These are phyloP conservation scores for Spialia ferax DNA, from an alignment of 2,888 invertebrate genomes.

Conservation along the genomic window DNA sequence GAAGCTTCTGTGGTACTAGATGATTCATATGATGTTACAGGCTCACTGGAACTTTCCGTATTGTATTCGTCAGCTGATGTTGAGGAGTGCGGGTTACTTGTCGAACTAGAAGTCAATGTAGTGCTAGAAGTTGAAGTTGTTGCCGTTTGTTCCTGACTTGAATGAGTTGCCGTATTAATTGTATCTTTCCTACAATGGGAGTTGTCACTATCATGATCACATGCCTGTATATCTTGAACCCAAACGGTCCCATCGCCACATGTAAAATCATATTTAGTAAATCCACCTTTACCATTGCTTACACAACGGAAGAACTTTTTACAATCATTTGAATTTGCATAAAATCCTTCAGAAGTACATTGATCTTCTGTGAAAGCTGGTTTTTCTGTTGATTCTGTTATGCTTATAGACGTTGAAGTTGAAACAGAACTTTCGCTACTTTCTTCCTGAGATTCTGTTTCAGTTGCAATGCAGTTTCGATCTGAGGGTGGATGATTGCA, in stretches of 20 bases:
- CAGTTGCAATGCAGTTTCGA: slow-evolving; percentile 1
- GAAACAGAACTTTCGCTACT: slow-evolving; percentile 2
- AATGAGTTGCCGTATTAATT: neutral
- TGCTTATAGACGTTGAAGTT: slow-evolving; percentile 17
- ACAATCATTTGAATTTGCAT: slow-evolving; percentile 39
- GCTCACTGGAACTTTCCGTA: slow-evolving; percentile 2
- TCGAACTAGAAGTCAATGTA: slow-evolving; percentile 33
- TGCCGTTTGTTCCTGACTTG: slow-evolving; percentile 27
- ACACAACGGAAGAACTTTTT: slow-evolving; percentile 82
- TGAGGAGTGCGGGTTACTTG: slow-evolving; percentile 32
- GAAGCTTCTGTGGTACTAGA: slow-evolving; percentile 25
- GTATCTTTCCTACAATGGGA: slow-evolving; percentile 23
- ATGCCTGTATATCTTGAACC: slow-evolving; percentile 84
- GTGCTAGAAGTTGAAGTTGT: slow-evolving; percentile 20
- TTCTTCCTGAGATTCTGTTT: slow-evolving; percentile 1
- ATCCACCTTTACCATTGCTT: slow-evolving; percentile 70
- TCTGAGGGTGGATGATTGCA: slow-evolving; percentile 87
- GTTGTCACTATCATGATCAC: slow-evolving; percentile 71
- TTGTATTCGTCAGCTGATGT: slow-evolving; percentile 40
- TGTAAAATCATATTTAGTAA: slow-evolving; percentile 81
- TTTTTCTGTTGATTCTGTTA: slow-evolving; percentile 23
- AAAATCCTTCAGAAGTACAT: slow-evolving; percentile 49
- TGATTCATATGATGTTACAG: slow-evolving; percentile 33
- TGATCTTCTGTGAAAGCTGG: slow-evolving; percentile 24
- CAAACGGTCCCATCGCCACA: slow-evolving; percentile 88